Evolutionary conservation across 2,797 vertebrate genomes (phyloP), one percentile per base, ranked within the genome.

Genomic region (Ptychobarbus kaznakovi): DNA sequence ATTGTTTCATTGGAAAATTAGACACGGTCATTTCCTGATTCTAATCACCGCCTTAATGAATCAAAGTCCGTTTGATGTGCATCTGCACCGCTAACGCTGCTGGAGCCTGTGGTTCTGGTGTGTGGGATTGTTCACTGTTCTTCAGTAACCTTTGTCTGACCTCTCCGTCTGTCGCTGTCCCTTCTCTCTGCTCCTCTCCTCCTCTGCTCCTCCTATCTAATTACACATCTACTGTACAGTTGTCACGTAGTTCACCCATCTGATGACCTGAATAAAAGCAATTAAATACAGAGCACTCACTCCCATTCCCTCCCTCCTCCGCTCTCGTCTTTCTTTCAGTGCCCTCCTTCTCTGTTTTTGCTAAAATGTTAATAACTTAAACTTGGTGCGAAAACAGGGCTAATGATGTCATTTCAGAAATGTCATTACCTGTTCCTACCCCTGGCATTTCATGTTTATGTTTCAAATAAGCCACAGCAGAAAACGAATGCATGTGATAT

Each of bases 191-290:
- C 75, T 80, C 70, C 35, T 61, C 32, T 66, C 74, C 68, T 83
- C 83, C 72, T 80, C 58, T 51, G 32, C 75, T 82, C 75, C 84
- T 83, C 76, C 70, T 87, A 85, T 82, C 87, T 87, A 87, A 89
- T 88, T 87, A 86, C 85, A 84, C 76, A 76, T 83, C 75, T 84
- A 75, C 72, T 65, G 83, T 82, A 72, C 69, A 69, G 76, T 75
- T 86, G 66, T 86, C 84, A 75, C 74, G 46, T 85, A 81, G 79
- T 83, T 87, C 86, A 89, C 82, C 87, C 83, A 76, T 81, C 77
- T 85, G 84, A 89, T 87, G 88, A 90, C 90, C 90, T 88, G 86
- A 89, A 90, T 89, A 89, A 87, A 86, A 89, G 80, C 88, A 89
- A 86, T 89, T 89, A 91, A 61, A 90, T 80, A 70, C 84, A 80